Evolutionary conservation across 2,797 vertebrate species (phyloP).

Genomic region (Cyprinella venusta): DNA sequence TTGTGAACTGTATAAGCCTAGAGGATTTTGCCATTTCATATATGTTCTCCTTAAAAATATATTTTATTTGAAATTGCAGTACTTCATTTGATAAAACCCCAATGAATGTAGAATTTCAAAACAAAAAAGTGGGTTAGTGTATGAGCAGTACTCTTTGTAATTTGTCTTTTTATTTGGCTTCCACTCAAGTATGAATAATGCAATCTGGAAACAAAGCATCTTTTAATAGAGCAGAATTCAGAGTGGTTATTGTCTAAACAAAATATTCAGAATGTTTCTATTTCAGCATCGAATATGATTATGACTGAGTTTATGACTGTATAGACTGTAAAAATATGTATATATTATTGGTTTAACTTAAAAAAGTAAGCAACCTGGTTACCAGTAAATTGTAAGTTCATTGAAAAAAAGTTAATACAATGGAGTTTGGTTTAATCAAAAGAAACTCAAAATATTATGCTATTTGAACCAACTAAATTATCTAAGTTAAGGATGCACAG

Average conservation of each 20-base stretch:
- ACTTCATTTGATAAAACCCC: constrained; percentile 27
- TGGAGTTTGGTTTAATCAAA: too few species aligned
- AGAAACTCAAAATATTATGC: too few species aligned
- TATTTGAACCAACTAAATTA: too few species aligned
- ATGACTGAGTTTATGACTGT: too few species aligned
- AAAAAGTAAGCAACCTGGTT: too few species aligned
- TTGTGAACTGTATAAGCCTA: not conserved
- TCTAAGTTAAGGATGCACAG: not conserved
- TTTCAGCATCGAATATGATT: not conserved
- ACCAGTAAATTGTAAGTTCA: too few species aligned
- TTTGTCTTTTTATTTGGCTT: constrained; percentile 4
- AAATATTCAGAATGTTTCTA: not conserved
- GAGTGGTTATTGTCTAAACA: not conserved
- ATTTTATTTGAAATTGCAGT: not conserved
- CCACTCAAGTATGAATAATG: constrained; percentile 1
- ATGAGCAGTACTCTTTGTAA: constrained; percentile 16
- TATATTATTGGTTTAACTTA: too few species aligned
- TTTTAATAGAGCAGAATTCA: not conserved
- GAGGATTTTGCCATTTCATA: not conserved
- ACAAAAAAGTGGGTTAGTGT: constrained; percentile 42
- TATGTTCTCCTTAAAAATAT: not conserved
- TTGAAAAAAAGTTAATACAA: too few species aligned
- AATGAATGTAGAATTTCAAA: constrained; percentile 40
- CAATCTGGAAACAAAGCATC: constrained; percentile 3
- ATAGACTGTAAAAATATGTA: too few species aligned